A percentile compares a stretch with the other conserved stretches of the same genome.
Evolutionary conservation across 2,113 vertebrate genomes (phyloP).

Genomic region (Nesogale talazaci): DNA sequence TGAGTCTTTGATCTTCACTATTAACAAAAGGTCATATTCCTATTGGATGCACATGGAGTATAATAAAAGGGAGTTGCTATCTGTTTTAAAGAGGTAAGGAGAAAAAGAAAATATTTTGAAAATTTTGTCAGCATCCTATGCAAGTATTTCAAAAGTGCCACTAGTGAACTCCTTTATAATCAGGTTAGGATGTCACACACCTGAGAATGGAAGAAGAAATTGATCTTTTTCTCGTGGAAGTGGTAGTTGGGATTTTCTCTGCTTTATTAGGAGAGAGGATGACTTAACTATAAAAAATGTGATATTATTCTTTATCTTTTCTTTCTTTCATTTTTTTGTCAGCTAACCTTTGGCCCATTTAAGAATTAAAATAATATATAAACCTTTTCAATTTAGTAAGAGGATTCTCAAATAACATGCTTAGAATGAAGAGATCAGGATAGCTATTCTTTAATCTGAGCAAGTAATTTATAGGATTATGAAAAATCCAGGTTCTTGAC

Average conservation of each 20-base stretch:
- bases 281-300: constrained; percentile 20
- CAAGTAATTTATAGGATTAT: constrained; percentile 74
- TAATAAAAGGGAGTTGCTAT: constrained; percentile 36
- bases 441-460: constrained; percentile 61
- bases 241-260: constrained; percentile 41
- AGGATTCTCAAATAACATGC: constrained; percentile 60
- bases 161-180: not conserved
- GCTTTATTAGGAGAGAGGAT: constrained; percentile 31
- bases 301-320: not conserved
- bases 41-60: not conserved
- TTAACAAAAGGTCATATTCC: not conserved
- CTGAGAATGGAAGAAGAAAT: not conserved
- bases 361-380: constrained; percentile 55
- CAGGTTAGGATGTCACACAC: not conserved
- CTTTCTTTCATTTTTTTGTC: not conserved
- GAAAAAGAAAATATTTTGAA: not conserved
- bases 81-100: constrained; percentile 4
- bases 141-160: constrained; percentile 30
- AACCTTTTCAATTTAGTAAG: constrained; percentile 17
- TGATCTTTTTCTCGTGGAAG: not conserved
- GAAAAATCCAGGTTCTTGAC: constrained; percentile 72
- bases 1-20: constrained; percentile 23
- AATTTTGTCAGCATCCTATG: not conserved
- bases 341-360: constrained; percentile 3
- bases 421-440: constrained; percentile 66